A percentile compares a stretch with the other conserved stretches of the same genome.
phyloP scores from a whole-genome alignment of 2,113 vertebrate species.

The Psilopogon haemacephalus region DNA sequence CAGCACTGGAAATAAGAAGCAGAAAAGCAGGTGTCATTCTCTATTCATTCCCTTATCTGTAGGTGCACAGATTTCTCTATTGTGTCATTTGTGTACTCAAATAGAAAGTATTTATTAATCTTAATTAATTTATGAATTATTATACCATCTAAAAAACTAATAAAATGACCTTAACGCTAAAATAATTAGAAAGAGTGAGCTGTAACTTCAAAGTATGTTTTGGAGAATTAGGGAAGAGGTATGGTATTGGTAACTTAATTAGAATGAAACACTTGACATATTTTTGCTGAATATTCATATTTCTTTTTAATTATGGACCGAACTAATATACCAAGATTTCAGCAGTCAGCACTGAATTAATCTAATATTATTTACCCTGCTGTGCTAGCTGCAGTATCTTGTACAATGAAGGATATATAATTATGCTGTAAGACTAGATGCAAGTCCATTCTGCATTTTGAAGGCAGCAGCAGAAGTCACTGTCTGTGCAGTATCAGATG shows the following conservation, averaged over 20 bases:
- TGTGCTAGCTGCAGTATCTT: background rate
- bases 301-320: background rate
- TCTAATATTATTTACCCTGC: background rate
- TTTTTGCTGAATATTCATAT: background rate
- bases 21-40: background rate
- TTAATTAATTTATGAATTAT: no score
- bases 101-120: background rate
- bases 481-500: background rate
- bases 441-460: background rate
- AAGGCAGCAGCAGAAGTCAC: background rate
- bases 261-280: background rate
- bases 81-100: background rate
- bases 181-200: background rate
- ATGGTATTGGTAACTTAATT: background rate
- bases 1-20: background rate
- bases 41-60: background rate
- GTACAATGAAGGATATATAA: background rate
- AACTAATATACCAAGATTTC: background rate
- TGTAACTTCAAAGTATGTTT: background rate
- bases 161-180: background rate
- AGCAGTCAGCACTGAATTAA: background rate
- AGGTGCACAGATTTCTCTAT: background rate
- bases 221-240: background rate
- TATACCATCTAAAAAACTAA: background rate
- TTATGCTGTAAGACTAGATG: background rate